phyloP scores from a whole-genome alignment of 1,140 invertebrate genomes.

The Heliconius nattereri region DNA sequence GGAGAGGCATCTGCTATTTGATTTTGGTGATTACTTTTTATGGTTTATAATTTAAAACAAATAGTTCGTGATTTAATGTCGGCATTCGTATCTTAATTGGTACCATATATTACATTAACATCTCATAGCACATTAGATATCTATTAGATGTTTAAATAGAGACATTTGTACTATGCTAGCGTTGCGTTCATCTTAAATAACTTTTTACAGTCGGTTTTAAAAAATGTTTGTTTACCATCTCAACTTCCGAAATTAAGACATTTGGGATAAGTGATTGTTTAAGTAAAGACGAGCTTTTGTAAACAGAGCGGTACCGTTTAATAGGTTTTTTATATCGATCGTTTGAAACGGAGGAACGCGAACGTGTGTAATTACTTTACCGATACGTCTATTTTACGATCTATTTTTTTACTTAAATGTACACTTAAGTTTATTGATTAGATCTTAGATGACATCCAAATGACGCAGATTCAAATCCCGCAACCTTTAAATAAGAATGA shows the following conservation, averaged over 20 bases:
- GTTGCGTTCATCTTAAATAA: slow-evolving; percentile 7
- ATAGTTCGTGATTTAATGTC: slow-evolving; percentile 59
- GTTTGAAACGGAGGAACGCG: slow-evolving; percentile 52
- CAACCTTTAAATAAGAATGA: too few relatives aligned
- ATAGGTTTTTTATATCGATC: slow-evolving; percentile 61
- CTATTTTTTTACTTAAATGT: background rate
- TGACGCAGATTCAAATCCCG: background rate
- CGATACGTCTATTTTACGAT: slow-evolving; percentile 16
- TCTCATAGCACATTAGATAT: slow-evolving; percentile 18
- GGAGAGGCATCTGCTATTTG: slow-evolving; percentile 46
- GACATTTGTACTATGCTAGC: slow-evolving; percentile 27
- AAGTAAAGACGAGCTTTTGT: slow-evolving; percentile 53
- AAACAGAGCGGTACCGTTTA: slow-evolving; percentile 56
- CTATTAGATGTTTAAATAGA: slow-evolving; percentile 30
- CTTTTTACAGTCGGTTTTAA: slow-evolving; percentile 35
- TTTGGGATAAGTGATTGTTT: slow-evolving; percentile 56
- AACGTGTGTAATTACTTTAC: slow-evolving; percentile 31
- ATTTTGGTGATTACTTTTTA: slow-evolving; percentile 69
- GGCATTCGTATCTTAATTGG: slow-evolving; percentile 57
- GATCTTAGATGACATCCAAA: background rate
- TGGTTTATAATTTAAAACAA: slow-evolving; percentile 65
- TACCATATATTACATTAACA: slow-evolving; percentile 44
- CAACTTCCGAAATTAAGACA: slow-evolving; percentile 66
- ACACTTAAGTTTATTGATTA: background rate
- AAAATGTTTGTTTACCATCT: slow-evolving; percentile 38